A percentile compares a stretch with the other conserved stretches of the same genome.
These are phyloP conservation scores for Rhineura floridana DNA, from an alignment of 2,113 vertebrate genomes.

Conservation along the genomic window DNA sequence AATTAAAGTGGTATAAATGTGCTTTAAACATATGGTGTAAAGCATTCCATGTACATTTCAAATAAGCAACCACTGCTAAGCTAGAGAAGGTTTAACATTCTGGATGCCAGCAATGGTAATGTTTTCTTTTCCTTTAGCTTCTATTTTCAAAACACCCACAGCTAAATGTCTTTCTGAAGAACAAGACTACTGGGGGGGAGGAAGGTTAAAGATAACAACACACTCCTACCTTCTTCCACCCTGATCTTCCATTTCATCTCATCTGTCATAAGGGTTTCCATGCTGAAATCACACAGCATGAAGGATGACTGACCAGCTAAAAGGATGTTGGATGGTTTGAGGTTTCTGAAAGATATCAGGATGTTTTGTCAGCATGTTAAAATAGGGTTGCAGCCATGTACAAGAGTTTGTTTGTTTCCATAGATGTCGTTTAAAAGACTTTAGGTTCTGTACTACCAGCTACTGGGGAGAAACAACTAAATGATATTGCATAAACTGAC, in stretches of 20 bases:
- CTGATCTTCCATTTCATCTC: slow-evolving; percentile 74
- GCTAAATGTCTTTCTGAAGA: slow-evolving; percentile 7
- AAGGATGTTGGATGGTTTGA: slow-evolving; percentile 83
- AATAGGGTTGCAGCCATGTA: not conserved
- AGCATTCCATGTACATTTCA: not conserved
- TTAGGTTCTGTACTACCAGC: not conserved
- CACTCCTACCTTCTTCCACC: slow-evolving; percentile 70
- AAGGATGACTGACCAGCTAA: slow-evolving; percentile 64
- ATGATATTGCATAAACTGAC: accelerated
- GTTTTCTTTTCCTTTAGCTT: not conserved
- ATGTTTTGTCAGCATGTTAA: slow-evolving; percentile 24
- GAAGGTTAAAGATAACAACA: not conserved
- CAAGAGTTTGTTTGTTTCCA: not conserved
- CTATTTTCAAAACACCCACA: not conserved
- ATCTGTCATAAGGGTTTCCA: slow-evolving; percentile 70
- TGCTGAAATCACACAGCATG: slow-evolving; percentile 75
- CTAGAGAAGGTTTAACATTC: not conserved
- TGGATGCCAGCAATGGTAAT: not conserved
- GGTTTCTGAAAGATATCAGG: slow-evolving; percentile 74
- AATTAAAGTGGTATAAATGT: no score
- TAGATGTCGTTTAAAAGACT: not conserved
- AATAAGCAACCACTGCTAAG: not conserved
- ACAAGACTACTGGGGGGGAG: not conserved
- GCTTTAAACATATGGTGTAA: not conserved
- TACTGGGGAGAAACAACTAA: not conserved